Evolutionary conservation across 2,888 invertebrate genomes (phyloP).

Genomic region (Ceriagrion tenellum): DNA sequence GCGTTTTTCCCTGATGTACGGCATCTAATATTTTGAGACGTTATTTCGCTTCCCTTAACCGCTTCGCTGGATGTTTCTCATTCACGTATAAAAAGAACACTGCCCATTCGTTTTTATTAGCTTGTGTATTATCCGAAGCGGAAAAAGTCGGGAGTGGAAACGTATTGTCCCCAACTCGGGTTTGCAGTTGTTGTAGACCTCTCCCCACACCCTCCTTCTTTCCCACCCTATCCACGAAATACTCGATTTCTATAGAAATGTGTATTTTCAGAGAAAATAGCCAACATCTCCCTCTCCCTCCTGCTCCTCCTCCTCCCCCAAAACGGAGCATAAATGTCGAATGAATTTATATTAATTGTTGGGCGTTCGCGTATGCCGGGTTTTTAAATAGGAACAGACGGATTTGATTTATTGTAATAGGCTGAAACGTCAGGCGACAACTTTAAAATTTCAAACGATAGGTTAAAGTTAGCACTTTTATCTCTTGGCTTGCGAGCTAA

Average conservation of each 20-base stretch:
- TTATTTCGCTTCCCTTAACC: slow-evolving; percentile 11
- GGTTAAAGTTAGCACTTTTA: slow-evolving; percentile 13
- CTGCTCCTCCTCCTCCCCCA: too few relatives aligned
- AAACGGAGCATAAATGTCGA: not conserved
- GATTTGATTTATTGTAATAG: not conserved
- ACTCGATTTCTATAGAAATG: slow-evolving; percentile 1
- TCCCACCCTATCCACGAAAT: not conserved
- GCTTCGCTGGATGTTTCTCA: not conserved
- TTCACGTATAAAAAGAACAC: not conserved
- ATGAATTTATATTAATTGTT: slow-evolving; percentile 23
- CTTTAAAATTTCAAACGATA: not conserved
- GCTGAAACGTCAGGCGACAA: not conserved
- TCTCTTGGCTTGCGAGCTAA: not conserved
- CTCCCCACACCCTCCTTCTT: not conserved
- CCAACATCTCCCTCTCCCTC: too few relatives aligned
- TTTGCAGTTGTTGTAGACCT: not conserved
- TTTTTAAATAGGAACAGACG: not conserved
- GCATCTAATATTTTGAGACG: slow-evolving; percentile 36
- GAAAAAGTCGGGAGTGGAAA: not conserved
- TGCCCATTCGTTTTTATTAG: slow-evolving; percentile 39
- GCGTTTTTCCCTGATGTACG: slow-evolving; percentile 32
- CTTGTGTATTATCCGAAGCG: slow-evolving; percentile 21
- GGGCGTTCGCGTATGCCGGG: not conserved
- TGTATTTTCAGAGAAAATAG: not conserved
- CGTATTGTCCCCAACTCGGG: not conserved